Evolutionary conservation across 1,140 invertebrate genomes (phyloP).

Genomic region (Polypedilum vanderplanki): DNA sequence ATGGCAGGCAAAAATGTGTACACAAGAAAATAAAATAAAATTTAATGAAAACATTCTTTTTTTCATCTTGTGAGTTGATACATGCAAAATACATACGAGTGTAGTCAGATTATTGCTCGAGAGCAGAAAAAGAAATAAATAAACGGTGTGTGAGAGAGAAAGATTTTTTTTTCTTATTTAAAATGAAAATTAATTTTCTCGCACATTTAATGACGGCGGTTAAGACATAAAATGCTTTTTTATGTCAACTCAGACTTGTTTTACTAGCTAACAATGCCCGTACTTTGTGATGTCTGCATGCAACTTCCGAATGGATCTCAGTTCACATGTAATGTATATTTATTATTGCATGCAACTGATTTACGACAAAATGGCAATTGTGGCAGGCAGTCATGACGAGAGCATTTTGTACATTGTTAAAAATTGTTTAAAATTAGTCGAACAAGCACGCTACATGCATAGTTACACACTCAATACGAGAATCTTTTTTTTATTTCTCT

Average conservation of each 20-base stretch:
- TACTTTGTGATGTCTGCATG: background rate
- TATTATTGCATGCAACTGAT: constrained; percentile 18
- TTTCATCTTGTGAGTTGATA: background rate
- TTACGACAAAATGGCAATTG: constrained; percentile 17
- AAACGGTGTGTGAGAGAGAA: background rate
- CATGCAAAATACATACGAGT: background rate
- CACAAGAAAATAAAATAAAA: constrained; percentile 25
- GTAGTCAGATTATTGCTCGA: background rate
- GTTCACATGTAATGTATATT: constrained; percentile 10
- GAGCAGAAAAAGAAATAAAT: background rate
- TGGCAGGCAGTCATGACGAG: constrained; percentile 9
- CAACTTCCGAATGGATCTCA: background rate
- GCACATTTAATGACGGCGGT: background rate
- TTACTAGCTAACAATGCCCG: constrained; percentile 4
- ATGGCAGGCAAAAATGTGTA: constrained; percentile 28
- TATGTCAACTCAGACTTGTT: background rate
- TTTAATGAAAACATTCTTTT: constrained; percentile 20
- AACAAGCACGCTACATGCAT: background rate
- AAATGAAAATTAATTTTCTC: constrained; percentile 28
- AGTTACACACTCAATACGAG: constrained; percentile 11
- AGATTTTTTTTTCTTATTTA: background rate
- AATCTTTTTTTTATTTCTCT: background rate
- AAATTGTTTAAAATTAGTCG: constrained; percentile 14
- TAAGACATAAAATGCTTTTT: constrained; percentile 27
- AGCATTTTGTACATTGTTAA: constrained; percentile 16